These are phyloP conservation scores for Zootoca vivipara DNA, from an alignment of 2,113 vertebrate genomes.

Conservation along the genomic window DNA sequence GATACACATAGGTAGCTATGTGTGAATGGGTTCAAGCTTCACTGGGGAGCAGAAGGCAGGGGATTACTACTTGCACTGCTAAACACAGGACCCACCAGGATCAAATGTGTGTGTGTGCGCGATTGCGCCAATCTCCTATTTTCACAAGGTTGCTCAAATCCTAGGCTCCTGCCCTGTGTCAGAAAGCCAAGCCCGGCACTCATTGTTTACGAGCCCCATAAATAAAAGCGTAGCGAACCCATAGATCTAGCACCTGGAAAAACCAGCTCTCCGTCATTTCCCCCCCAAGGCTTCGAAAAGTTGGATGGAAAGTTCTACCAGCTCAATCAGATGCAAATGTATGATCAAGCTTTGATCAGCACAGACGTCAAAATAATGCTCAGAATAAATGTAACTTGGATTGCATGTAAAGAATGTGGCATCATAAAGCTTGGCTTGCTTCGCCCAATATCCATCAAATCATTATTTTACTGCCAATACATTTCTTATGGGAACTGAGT, in stretches of 20 bases:
- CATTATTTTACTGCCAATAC: neutral
- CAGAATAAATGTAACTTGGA: neutral
- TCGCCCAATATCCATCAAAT: neutral
- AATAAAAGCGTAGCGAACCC: neutral
- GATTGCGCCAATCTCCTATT: neutral
- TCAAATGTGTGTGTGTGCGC: neutral
- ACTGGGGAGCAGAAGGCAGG: neutral
- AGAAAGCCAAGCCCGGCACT: neutral
- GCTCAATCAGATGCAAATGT: neutral
- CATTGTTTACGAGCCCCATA: neutral
- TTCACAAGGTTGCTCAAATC: neutral
- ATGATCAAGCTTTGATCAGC: neutral
- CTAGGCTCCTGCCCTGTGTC: neutral
- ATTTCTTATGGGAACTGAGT: constrained; percentile 7
- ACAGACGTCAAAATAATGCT: neutral
- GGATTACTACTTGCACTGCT: no score
- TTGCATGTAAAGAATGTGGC: neutral
- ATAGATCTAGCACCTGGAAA: neutral
- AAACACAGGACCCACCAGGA: neutral
- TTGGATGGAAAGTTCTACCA: neutral
- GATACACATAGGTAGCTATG: neutral
- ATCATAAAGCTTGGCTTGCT: neutral
- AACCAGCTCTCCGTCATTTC: neutral
- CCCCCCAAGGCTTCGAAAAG: neutral
- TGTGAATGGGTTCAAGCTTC: neutral